Evolutionary conservation across 2,113 vertebrate genomes (phyloP), one percentile per base, ranked within the genome.

Genomic region (Laterallus jamaicensis): DNA sequence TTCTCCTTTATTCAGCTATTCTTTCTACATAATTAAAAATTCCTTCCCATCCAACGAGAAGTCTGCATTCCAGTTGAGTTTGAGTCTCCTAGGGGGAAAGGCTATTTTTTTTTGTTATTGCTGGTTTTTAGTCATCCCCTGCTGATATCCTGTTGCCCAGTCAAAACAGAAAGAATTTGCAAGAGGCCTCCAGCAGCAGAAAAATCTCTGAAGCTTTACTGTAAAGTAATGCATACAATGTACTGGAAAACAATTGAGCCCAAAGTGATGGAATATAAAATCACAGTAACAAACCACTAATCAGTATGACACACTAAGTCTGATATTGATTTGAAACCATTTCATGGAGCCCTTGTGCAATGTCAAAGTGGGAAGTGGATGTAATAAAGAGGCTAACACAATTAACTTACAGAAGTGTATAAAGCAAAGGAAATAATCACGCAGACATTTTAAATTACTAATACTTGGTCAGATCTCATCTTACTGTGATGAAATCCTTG

Each of bases 11-110:
- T 87, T 71, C 54, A 75, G 9, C 76, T 83, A 63, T 85, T 93
- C 63, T 92, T 93, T 81, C 73, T 84, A 50, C 39, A 49, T 90
- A 96, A 95, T 93, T 94, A 92, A 95, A 92, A 88, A 92, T 96
- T 92, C 87, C 58, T 90, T 75, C 56, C 76, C 73, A 71, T 94
- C 69, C 69, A 95, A 81, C 60, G 78, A 66, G 52, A 90, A 88
- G 82, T 83, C 68, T 81, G 85, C 9, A 5, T 88, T 96, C 95
- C 87, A 93, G 79, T 79, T 92, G 94, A 93, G 95, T 92, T 55
- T 68, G 77, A 88, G 54, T 89, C 83, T 93, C 78, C 32, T 44
- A 91, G 62, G 76, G 44, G 18, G 79, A 89, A 91, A 73, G 26
- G 31, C 20, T 19, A 1, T 0, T 86, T 92, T 83, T 96, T 91